Base-by-base conservation (phyloP, 2,888 invertebrate species). In the Standfussiana lucernea region DNA sequence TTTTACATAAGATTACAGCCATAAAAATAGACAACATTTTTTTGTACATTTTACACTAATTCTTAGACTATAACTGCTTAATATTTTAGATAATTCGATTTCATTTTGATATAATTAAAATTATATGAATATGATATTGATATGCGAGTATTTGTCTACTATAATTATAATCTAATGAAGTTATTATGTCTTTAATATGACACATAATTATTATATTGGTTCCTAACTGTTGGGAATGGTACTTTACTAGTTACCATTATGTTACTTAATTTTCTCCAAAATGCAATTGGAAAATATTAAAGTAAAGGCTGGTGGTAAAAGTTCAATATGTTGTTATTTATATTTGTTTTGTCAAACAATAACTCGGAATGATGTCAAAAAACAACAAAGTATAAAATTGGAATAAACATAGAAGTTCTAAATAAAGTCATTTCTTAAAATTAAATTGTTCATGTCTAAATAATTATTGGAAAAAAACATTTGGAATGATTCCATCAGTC, bases 121-220 rank as follows among this genome's bases (percentile, higher is more conserved):
- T 47, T 75, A 77, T 83, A 80, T 84, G 82, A 84, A 84, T 86
- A 87, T 90, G 83, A 87, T 82, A 88, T 88, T 92, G 92, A 92
- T 92, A 92, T 92, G 93, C 91, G 92, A 93, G 92, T 92, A 92
- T 92, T 92, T 91, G 84, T 89, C 80, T 86, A 85, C 67, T 76
- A 73, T 80, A 72, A 78, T 82, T 81, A 81, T 73, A 83, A 69
- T 72, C 81, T 83, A 85, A 82, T 83, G 76, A 79, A 79, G 45
- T 73, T 77, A 79, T 77, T 71, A 74, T 35, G 61, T 76, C 45
- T 86, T 80, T 68, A 80, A 42, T 75, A 75, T 75, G 69, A 73
- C 35, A 84, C 32, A 68, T 69, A 56, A 62, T 50, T 71, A 61
- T 66, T 64, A 73, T 42, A 75, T 56, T 73, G 53, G 21, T 66